These are phyloP conservation scores for Dermatemys mawii DNA, from an alignment of 2,113 vertebrate genomes.

Conservation along the genomic window DNA sequence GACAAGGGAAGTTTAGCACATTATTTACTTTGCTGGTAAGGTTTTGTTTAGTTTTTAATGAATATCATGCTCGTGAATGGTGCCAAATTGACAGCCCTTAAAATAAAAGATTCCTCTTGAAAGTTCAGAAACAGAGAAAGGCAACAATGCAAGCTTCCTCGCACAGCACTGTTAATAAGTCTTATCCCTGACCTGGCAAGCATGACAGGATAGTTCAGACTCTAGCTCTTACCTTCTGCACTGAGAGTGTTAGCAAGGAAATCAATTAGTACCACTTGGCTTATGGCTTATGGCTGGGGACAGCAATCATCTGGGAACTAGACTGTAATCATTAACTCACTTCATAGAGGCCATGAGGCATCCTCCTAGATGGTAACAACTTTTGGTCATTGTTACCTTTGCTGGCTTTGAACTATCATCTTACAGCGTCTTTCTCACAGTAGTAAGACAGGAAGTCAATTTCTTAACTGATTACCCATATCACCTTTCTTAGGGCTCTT, in stretches of 20 bases:
- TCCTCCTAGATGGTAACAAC: not conserved
- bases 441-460: not conserved
- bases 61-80: slow-evolving; percentile 24
- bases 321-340: not conserved
- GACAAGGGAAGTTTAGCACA: slow-evolving; percentile 47
- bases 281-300: not conserved
- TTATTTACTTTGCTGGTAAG: slow-evolving; percentile 18
- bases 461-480: not conserved
- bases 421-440: not conserved
- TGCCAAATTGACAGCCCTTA: slow-evolving; percentile 47
- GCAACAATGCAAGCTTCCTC: not conserved
- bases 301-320: not conserved
- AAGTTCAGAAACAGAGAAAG: slow-evolving; percentile 13
- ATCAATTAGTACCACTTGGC: not conserved
- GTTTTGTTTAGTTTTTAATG: slow-evolving; percentile 52
- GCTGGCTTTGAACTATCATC: not conserved
- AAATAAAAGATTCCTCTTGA: slow-evolving; percentile 16
- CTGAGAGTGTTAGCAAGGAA: not conserved
- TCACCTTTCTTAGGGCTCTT: not conserved
- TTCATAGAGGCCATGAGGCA: not conserved
- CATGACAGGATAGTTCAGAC: not conserved
- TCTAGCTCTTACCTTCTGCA: not conserved
- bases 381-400: not conserved
- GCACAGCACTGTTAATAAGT: not conserved
- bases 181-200: not conserved